Evolutionary conservation across 2,888 invertebrate species (phyloP), one percentile per base, ranked within the genome.

Genomic region (Iselma pallidipennis): DNA sequence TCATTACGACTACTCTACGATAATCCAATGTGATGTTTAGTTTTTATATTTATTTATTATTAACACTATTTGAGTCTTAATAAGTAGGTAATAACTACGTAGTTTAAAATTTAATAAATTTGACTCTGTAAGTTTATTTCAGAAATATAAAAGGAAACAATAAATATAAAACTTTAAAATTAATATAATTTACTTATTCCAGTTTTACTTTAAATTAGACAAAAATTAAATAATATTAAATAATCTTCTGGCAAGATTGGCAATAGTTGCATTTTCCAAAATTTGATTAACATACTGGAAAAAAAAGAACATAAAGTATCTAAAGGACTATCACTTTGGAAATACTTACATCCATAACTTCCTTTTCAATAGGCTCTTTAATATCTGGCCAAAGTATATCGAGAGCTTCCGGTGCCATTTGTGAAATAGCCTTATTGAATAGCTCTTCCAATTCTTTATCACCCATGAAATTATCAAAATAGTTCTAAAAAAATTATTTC

Each of bases 301-400:
- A 59, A 61, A 56, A 67, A 65, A 66, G 65, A 31, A 49, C 48
- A 19, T 37, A 63, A 31, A n/a, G 16, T 37, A 45, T 37, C 48
- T 37, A 49, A 52, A 2, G 33, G 21, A 29, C 5, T 16, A 45
- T 37, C 42, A 49, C 26, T 52, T 25, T 19, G 26, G n/a, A 28
- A 51, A n/a, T 56, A 70, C 72, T 75, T 75, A 82, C 82, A 56
- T 75, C 71, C 61, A 74, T 77, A 12, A 81, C 68, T 71, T 80
- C 77, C 63, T 74, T 69, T 45, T 80, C 75, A 21, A 82, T 73
- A 12, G 78, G 77, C 14, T 75, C 74, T 66, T 79, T 80, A 12
- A 82, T 72, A 67, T 81, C 80, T 1, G 81, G 81, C 82, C 82
- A 82, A n/a, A 82, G 66, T 53, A 79, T 78, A 53, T 80, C 78